Evolutionary conservation across 2,888 invertebrate genomes (phyloP), one percentile per base, ranked within the genome.

Genomic region (Phortica magna): DNA sequence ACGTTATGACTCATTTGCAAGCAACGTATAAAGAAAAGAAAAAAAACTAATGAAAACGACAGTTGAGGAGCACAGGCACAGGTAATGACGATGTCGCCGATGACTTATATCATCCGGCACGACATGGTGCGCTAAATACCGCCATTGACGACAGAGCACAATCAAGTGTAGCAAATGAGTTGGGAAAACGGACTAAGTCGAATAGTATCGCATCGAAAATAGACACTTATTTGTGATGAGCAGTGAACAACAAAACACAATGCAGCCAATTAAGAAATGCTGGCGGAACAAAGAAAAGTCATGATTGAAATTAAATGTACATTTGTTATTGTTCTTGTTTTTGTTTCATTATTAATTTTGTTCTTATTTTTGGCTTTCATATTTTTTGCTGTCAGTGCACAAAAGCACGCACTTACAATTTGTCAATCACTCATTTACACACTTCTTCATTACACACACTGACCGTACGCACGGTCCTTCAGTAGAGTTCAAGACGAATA

Each of bases 1-100:
- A n/a, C 7, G 53, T 71, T 55, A 71, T 71, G 70, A 71, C 7
- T 71, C 70, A 71, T 71, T 71, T 71, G 53, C 22, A 19, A 71
- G 42, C 22, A 41, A 22, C 31, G 14, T n/a, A 55, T 65, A 17
- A 48, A 68, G 6, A 68, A 43, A 43, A 43, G n/a, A 39, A 14
- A 53, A 31, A 48, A 19, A 22, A 9, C 7, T 70, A 61, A 22
- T 48, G 70, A 22, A 55, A 71, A n/a, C 19, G 0, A 4, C 61
- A 22, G 9, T 6, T 19, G 61, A 61, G 17, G 17, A 17, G 61
- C 48, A 48, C 10, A 48, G 48, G 64, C 67, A 53, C 70, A 71
- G 70, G 70, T 71, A 71, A 71, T 71, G 53, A 71, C 70, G 70
- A 48, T 19, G 17, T 7, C 43, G 17, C 41, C 17, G 43, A 59